Evolutionary conservation across 2,888 invertebrate species (phyloP).

Genomic region (Harmothoe impar): DNA sequence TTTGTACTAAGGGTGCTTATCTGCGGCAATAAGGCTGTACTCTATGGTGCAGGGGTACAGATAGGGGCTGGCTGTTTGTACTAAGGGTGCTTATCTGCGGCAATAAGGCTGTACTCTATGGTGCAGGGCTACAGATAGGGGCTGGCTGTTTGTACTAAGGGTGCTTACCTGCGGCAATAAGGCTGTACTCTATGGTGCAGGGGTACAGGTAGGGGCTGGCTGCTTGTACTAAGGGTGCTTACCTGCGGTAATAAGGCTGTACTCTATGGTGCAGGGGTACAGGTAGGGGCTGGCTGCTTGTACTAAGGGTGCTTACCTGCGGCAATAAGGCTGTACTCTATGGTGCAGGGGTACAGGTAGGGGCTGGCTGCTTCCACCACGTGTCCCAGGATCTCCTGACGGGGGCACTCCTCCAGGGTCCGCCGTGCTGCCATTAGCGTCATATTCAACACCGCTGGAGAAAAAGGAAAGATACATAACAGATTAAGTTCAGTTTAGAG

Average conservation of each 20-base stretch:
- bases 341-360: conserved; percentile 96
- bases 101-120: conserved; percentile 96
- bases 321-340: conserved; percentile 96
- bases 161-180: conserved; percentile 91
- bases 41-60: no score
- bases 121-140: conserved; percentile 98
- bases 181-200: conserved; percentile 96
- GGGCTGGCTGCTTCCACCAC: conserved; percentile 87
- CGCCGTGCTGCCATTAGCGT: conserved; percentile 49
- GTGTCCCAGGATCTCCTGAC: conserved; percentile 76
- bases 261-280: conserved; percentile 97
- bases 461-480: not conserved
- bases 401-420: conserved; percentile 69
- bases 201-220: conserved; percentile 95
- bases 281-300: conserved; percentile 91
- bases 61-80: no score
- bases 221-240: conserved; percentile 79
- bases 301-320: conserved; percentile 86
- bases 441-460: conserved; percentile 37
- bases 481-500: not conserved
- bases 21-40: no score
- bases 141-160: conserved; percentile 85
- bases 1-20: no score
- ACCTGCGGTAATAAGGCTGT: conserved; percentile 95
- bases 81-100: conserved; percentile 88